phyloP scores from a whole-genome alignment of 2,113 vertebrate genomes.

The Aplodontia rufa region DNA sequence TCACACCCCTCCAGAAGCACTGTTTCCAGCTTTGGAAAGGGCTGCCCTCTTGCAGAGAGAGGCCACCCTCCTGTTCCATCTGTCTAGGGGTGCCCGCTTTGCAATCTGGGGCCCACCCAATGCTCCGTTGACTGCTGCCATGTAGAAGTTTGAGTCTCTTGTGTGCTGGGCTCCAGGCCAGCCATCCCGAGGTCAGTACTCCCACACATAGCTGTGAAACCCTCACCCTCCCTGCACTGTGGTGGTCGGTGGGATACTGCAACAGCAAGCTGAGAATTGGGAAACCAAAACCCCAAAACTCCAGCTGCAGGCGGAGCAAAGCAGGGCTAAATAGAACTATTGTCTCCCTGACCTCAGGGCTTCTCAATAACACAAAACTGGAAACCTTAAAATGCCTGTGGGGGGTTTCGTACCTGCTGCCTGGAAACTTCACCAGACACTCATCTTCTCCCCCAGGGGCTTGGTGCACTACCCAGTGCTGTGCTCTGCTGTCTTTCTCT shows the following conservation, averaged over 20 bases:
- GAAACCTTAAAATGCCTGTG: neutral
- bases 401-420: neutral
- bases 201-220: accelerated
- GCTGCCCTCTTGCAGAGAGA: neutral
- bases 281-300: neutral
- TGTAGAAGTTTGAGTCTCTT: neutral
- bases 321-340: neutral
- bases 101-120: neutral
- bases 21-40: neutral
- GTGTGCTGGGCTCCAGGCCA: neutral
- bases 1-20: neutral
- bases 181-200: neutral
- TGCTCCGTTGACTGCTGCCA: neutral
- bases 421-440: neutral
- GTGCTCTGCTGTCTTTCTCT: neutral
- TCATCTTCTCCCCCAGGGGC: neutral
- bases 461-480: neutral
- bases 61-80: accelerated
- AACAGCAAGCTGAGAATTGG: neutral
- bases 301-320: neutral
- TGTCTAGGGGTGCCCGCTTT: neutral
- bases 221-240: neutral
- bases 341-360: neutral
- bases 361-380: neutral
- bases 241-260: neutral